These are phyloP conservation scores for Gallinago paraguaiae DNA, from an alignment of 2,113 vertebrate genomes.

Conservation along the genomic window DNA sequence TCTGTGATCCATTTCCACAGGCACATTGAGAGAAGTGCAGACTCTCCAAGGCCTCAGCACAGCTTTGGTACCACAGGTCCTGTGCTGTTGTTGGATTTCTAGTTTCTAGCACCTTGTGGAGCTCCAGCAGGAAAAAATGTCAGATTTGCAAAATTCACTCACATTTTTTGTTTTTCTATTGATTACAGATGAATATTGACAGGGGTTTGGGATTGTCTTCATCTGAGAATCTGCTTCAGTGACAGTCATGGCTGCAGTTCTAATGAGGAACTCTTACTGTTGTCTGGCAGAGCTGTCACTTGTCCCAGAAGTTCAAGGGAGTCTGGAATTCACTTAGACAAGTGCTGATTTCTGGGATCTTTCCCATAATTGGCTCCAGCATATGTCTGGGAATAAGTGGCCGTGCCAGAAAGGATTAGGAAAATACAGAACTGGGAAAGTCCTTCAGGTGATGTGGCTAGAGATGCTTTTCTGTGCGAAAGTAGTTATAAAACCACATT, in stretches of 20 bases:
- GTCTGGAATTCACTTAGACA: neutral
- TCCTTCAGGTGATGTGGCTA: neutral
- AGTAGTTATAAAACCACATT: neutral
- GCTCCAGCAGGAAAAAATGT: neutral
- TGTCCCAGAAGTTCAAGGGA: neutral
- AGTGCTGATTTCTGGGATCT: neutral
- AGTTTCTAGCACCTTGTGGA: neutral
- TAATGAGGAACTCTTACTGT: neutral
- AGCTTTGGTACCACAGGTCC: neutral
- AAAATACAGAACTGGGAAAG: neutral
- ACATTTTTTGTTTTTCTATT: neutral
- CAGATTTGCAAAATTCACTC: neutral
- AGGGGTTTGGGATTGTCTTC: neutral
- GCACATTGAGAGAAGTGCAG: neutral
- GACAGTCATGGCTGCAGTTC: neutral
- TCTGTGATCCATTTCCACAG: neutral
- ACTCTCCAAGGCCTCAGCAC: neutral
- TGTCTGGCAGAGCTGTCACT: neutral
- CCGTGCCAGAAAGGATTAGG: neutral
- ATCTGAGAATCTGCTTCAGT: neutral
- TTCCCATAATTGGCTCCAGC: neutral
- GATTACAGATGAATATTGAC: neutral
- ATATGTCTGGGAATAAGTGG: neutral
- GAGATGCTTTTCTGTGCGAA: neutral
- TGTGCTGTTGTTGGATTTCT: neutral